phyloP scores from a whole-genome alignment of 2,888 invertebrate species.

The Agrypnus murinus region DNA sequence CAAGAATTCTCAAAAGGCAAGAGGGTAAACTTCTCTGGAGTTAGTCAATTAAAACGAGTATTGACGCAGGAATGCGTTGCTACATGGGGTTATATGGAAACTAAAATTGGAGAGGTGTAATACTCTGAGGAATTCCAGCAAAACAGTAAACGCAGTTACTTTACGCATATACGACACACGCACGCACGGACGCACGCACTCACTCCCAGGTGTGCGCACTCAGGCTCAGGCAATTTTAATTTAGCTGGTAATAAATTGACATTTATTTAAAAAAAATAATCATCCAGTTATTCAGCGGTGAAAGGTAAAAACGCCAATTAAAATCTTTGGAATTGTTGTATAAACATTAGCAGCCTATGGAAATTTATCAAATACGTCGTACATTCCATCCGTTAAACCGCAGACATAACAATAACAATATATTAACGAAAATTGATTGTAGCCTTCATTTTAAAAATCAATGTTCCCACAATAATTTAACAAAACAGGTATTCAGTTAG shows the following conservation, averaged over 20 bases:
- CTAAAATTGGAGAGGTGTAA: not conserved
- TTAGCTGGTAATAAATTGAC: too few species aligned
- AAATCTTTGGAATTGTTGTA: constrained; percentile 14
- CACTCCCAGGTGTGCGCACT: too few species aligned
- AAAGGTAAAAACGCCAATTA: too few species aligned
- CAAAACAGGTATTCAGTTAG: too few species aligned
- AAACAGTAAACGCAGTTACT: constrained; percentile 3
- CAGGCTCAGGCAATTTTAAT: too few species aligned
- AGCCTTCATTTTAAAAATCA: constrained; percentile 14
- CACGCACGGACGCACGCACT: too few species aligned
- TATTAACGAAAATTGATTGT: constrained; percentile 19
- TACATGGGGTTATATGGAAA: constrained; percentile 1
- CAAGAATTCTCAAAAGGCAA: too few species aligned
- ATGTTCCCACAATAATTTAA: constrained; percentile 14
- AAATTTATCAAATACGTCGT: constrained; percentile 24
- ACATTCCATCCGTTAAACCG: constrained; percentile 12
- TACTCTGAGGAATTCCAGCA: constrained; percentile 9
- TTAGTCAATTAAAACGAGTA: constrained; percentile 17
- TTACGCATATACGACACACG: too few species aligned
- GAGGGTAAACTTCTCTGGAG: not conserved
- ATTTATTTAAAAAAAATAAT: too few species aligned
- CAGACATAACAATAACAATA: constrained; percentile 21
- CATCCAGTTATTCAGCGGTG: too few species aligned
- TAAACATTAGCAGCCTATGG: constrained; percentile 7
- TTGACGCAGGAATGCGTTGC: constrained; percentile 12